Evolutionary conservation across 2,888 invertebrate genomes (phyloP), one percentile per base, ranked within the genome.

Genomic region (Phalangium opilio): DNA sequence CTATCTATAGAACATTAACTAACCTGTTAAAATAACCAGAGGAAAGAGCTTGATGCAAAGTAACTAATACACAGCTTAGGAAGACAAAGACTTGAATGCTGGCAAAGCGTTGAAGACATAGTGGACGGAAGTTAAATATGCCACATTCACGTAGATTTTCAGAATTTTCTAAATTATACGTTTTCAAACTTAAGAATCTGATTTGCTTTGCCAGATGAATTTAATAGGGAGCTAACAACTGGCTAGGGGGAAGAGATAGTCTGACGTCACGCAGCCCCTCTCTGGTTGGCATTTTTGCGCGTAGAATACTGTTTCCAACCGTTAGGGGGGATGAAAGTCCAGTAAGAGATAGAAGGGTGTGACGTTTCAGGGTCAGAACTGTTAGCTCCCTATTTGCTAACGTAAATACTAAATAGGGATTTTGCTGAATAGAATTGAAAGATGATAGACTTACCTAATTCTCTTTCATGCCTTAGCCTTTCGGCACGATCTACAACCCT

Each of bases 31-130:
- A 85, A 67, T 87, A 87, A 57, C 87, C 87, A 52, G 86, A 87
- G 67, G 86, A 85, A 56, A 87, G 72, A 18, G 85, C 86, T 69
- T 87, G 87, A 66, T 87, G 87, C 58, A 87, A 73, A 60, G 86
- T 87, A 61, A 87, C 87, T 64, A 87, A 77, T 72, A 86, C 77
- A 64, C 86, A 86, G 59, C 87, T 75, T 62, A 87, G 76, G 67
- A 85, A 76, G 64, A 87, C 86, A 69, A 87, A 87, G 64, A 85
- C 82, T 79, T 83, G 71, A 65, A 90, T 89, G 69, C 83, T 82
- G 65, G 87, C 86, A 70, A 83, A 85, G 65, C 75, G 75, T 70
- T 89, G 89, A 62, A 90, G 76, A 66, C 81, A 80, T 59, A 76
- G 73, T 61, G 90, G 87, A 62, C 85, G 79, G 73, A 83, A 87